Evolutionary conservation across 2,113 vertebrate species (phyloP), one percentile per base, ranked within the genome.

Genomic region (Oreocharis arfaki): DNA sequence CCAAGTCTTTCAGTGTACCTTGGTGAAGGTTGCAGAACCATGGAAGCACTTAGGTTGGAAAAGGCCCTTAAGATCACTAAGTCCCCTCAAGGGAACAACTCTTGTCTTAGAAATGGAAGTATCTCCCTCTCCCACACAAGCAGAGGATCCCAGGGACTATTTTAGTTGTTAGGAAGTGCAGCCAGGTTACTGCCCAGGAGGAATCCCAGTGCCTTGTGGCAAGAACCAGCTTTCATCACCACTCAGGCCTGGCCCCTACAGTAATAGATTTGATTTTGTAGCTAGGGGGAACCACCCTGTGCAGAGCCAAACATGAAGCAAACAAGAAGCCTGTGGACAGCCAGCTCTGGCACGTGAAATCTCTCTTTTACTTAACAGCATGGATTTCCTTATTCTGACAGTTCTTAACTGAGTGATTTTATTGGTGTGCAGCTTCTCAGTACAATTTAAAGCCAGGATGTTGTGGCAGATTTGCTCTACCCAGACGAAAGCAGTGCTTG

Each of bases 131-230:
- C 42, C 30, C 83, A 5, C 0, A 1, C 0, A 1, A 52, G 32
- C 55, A 93, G 60, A 84, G 6, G 27, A 78, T 37, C 9, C 20
- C 47, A 67, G 28, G 17, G 23, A 42, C 30, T 70, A 35, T n/a
- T 46, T 37, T 7, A 61, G 37, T 24, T 47, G 18, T 39, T 63
- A 61, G 24, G 61, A 86, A 64, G 19, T 33, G 18, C 33, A 69
- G 20, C 3, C n/a, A 49, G 0, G 0, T 60, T 44, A n/a, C 15
- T 46, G 53, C 4, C 26, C 27, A 59, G 67, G 56, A 56, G 17
- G n/a, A 80, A 6, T 3, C 7, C 7, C 11, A 6, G 9, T 33
- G 50, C 6, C 32, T 55, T 1, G 0, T 64, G 46, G 33, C 26
- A 61, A 84, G 80, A 65, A 53, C 13, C 6, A 3, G 6, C 20